phyloP scores from a whole-genome alignment of 2,113 vertebrate genomes.

The Trinectes maculatus region DNA sequence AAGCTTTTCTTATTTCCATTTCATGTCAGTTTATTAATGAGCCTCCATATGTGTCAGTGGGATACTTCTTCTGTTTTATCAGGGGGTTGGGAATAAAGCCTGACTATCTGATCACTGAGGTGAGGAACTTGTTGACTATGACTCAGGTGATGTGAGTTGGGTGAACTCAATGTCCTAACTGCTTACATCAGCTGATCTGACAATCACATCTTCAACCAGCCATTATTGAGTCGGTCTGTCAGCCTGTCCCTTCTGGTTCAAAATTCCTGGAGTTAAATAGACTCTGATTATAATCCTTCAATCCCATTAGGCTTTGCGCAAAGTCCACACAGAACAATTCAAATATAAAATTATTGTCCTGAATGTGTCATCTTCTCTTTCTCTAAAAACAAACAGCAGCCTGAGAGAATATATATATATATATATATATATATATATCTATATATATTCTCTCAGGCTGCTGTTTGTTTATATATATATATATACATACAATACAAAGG shows the following conservation, averaged over 20 bases:
- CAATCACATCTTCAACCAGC: constrained; percentile 48
- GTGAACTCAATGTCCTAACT: constrained; percentile 16
- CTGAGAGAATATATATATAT: constrained; percentile 40
- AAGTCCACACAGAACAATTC: constrained; percentile 51
- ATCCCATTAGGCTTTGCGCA: constrained; percentile 52
- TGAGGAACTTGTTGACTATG: not conserved
- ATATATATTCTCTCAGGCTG: no score
- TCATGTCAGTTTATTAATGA: constrained; percentile 7
- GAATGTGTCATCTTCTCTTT: constrained; percentile 57
- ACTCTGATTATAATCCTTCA: constrained; percentile 54
- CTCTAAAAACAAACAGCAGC: constrained; percentile 47
- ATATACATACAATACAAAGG: constrained; percentile 42
- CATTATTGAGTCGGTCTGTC: constrained; percentile 54
- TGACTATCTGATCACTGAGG: not conserved
- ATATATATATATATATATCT: constrained; percentile 40
- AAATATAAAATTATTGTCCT: constrained; percentile 52
- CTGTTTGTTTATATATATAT: no score
- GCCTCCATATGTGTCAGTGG: not conserved
- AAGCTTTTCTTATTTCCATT: constrained; percentile 1
- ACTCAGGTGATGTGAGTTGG: constrained; percentile 27
- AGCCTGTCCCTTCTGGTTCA: constrained; percentile 21
- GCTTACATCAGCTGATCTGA: constrained; percentile 39
- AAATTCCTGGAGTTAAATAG: constrained; percentile 39
- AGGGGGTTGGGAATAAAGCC: not conserved
- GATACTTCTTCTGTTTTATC: not conserved